A percentile compares a stretch with the other conserved stretches of the same genome.
Conservation (phyloP, 2,113 vertebrate species). For the Micromys minutus region DNA sequence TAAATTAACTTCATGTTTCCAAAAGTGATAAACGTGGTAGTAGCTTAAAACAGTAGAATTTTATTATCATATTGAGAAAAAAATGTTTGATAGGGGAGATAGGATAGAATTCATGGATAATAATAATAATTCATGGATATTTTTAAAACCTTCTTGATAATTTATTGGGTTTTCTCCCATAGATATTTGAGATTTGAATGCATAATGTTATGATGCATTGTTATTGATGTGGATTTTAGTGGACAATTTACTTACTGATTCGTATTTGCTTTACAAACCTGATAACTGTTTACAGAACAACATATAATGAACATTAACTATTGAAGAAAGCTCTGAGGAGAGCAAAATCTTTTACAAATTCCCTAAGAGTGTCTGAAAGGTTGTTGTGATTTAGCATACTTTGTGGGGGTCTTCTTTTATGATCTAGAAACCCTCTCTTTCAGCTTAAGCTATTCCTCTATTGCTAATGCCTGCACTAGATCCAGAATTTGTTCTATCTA, state of each 20-base stretch:
- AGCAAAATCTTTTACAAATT: conserved; percentile 41
- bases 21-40: conserved; percentile 30
- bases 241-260: neutral
- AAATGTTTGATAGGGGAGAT: neutral
- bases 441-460: neutral
- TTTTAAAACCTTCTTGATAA: conserved; percentile 29
- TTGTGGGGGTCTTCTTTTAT: neutral
- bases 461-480: neutral
- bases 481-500: neutral
- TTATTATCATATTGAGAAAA: neutral
- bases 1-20: conserved; percentile 33
- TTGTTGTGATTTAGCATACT: neutral
- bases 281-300: neutral
- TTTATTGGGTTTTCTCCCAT: neutral
- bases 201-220: neutral
- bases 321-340: conserved; percentile 26
- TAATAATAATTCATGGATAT: too few species aligned
- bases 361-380: neutral
- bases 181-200: conserved; percentile 34
- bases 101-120: neutral
- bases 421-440: neutral
- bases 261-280: conserved; percentile 30
- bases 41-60: conserved; percentile 18
- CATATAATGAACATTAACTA: conserved; percentile 1
- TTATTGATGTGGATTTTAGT: neutral